Base-by-base conservation (phyloP, 2,888 invertebrate species). In the Congeria kusceri region DNA sequence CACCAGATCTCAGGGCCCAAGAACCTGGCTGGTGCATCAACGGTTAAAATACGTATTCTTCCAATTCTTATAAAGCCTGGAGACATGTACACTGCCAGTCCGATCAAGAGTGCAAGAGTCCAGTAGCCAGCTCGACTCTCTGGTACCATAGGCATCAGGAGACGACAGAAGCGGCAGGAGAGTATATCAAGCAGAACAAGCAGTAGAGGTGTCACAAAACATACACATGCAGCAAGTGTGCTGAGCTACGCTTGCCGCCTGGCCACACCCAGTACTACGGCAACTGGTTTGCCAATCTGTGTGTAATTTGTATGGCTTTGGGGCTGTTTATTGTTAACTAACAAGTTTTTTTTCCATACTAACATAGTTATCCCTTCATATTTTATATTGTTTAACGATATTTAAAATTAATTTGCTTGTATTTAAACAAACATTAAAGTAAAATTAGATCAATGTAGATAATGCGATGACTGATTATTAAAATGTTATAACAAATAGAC, bases 161-260 rank as follows among this genome's bases (percentile, higher is more conserved):
- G 7, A 62, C 23, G 63, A 67, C 56, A 25, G 56, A 69, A 20
- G 23, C 29, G 0, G 63, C 28, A 13, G 75, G 75, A 32, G 57
- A 68, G 44, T 57, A 32, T 56, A 67, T 68, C 1, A 32, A 28
- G 15, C 15, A 39, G 18, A n/a, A 56, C 15, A 47, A 27, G 47
- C 18, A 15, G 3, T 23, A 39, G 56, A 7, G 20, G 0, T 23
- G 32, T 0, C 0, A 27, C 13, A 20, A 18, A 13, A 57, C 66
- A 0, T 75, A 75, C 47, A 69, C 56, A 7, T 75, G 75, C 27
- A 3, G 32, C 23, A 68, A 64, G 57, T 75, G 75, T 47, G 46
- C 44, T 9, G 20, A 75, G 32, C 39, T 32, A 18, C 62, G 75
- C 44, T 20, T 46, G n/a, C 18, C 57, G n/a, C 25, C 53, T 1